Evolutionary conservation across 1,140 invertebrate species (phyloP), one percentile per base, ranked within the genome.

Genomic region (Solen grandis): DNA sequence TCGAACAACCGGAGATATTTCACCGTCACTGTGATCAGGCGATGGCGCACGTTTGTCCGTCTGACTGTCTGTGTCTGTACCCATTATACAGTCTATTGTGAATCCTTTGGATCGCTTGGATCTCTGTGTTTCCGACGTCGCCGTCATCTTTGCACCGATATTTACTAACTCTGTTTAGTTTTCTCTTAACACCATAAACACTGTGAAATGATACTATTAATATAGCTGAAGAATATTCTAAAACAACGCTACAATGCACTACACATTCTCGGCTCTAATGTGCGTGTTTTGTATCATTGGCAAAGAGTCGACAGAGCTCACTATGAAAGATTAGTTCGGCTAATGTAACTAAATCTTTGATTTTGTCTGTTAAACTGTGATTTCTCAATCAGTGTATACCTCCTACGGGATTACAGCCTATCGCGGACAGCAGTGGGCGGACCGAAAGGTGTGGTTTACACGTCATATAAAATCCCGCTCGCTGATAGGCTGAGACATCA

Each of bases 71-170:
- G 38, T 62, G 14, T 80, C 66, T 8, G 19, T 72, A 25, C 77
- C 77, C 19, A 80, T 80, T 13, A 80, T 72, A 4, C 65, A 80
- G 35, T 69, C 77, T 52, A 80, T 80, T 10, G 77, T 80, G 33
- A 80, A 80, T n/a, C 60, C 77, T 55, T 63, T 70, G 2, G 57
- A 80, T 16, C 59, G 66, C 25, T 55, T 55, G n/a, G 57, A 33
- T 33, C 46, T 10, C 5, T 50, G 55, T 33, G n/a, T 16, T 57
- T 35, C 57, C 29, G 19, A 70, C 69, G 22, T 38, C 19, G 68
- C 77, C 77, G 77, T 80, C 76, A 79, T 79, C 19, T 33, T 69
- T 35, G 35, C 5, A 35, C 19, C n/a, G n/a, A n/a, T n/a, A n/a
- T n/a, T n/a, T n/a, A n/a, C n/a, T n/a, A n/a, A n/a, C n/a, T n/a